These are phyloP conservation scores for Spinus pinus DNA, from an alignment of 2,797 vertebrate genomes.

Conservation along the genomic window DNA sequence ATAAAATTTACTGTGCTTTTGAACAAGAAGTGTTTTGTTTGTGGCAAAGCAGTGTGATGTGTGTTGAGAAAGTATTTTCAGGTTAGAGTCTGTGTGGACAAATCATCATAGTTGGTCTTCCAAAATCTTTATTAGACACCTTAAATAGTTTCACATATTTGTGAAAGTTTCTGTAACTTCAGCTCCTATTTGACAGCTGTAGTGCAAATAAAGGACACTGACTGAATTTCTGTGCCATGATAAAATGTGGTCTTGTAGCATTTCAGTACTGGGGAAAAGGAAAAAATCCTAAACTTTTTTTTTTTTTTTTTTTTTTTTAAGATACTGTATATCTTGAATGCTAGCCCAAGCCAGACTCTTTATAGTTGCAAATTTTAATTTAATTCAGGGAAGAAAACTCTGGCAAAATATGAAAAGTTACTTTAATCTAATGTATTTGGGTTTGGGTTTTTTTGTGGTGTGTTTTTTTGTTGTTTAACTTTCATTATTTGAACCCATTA, in stretches of 20 bases:
- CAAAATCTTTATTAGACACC: background rate
- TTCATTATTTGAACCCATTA: conserved; percentile 16
- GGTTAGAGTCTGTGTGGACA: background rate
- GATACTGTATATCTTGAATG: background rate
- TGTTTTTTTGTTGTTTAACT: conserved; percentile 23
- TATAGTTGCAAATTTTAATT: conserved; percentile 13
- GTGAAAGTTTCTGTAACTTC: background rate
- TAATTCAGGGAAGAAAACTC: conserved; percentile 12
- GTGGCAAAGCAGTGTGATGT: background rate
- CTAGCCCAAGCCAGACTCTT: conserved; percentile 2
- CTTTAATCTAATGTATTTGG: conserved; percentile 28
- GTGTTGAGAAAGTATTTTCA: background rate
- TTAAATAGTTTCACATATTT: background rate
- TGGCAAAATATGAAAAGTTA: conserved; percentile 12
- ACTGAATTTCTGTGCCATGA: background rate
- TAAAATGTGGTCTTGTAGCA: background rate
- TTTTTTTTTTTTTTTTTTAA: background rate
- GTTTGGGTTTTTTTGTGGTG: background rate
- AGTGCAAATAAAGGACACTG: background rate
- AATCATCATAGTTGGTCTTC: background rate
- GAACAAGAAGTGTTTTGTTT: background rate
- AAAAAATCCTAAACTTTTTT: background rate
- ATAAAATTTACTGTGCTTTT: background rate
- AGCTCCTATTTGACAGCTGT: background rate
- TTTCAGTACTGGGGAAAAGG: background rate